Conservation (phyloP, 2,113 vertebrate genomes). For the Eidolon helvum region DNA sequence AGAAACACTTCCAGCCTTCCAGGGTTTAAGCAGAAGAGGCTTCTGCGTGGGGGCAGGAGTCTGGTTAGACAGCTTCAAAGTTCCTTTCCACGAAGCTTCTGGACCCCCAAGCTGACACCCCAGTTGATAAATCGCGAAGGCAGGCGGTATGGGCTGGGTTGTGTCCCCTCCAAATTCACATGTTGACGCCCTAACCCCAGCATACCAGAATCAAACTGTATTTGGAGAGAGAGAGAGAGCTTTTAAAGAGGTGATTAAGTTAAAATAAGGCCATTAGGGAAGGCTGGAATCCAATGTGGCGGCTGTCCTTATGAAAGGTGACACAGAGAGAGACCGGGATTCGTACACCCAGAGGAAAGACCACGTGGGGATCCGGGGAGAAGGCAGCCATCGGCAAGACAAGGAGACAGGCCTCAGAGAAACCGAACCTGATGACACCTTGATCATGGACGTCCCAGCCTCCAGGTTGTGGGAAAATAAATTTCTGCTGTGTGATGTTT, state of each 20-base stretch:
- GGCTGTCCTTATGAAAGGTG: neutral
- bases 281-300: neutral
- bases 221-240: neutral
- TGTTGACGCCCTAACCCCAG: neutral
- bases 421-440: neutral
- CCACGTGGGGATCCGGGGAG: neutral
- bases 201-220: neutral
- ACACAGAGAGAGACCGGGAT: neutral
- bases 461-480: neutral
- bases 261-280: neutral
- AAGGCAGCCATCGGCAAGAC: accelerated
- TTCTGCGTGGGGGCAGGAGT: neutral
- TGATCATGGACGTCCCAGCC: neutral
- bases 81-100: accelerated
- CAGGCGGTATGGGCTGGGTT: neutral
- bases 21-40: neutral
- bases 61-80: neutral
- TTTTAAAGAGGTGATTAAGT: neutral
- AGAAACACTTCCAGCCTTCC: neutral
- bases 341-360: neutral
- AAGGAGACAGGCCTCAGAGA: neutral
- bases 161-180: neutral
- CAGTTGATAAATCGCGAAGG: neutral
- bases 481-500: neutral
- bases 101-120: neutral